Conservation (phyloP, 2,888 invertebrate genomes). For the Aquatica leii region DNA sequence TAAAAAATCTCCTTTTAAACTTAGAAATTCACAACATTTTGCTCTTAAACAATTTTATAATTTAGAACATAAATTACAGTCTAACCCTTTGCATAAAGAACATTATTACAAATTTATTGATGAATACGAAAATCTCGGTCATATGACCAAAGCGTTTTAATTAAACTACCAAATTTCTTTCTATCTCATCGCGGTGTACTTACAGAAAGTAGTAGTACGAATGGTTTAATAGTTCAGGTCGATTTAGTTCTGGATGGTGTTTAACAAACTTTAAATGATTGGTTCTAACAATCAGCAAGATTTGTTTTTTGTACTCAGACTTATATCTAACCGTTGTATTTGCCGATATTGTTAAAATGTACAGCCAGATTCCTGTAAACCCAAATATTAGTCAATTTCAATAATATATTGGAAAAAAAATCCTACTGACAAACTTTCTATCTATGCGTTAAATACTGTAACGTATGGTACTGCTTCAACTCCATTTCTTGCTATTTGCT, state of each 20-base stretch:
- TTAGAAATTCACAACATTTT: no score
- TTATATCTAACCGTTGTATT: conserved; percentile 47
- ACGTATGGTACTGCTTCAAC: conserved; percentile 51
- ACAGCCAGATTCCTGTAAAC: conserved; percentile 47
- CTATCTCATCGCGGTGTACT: conserved; percentile 52
- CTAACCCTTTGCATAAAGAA: no score
- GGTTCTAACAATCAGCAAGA: conserved; percentile 52
- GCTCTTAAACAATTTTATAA: no score
- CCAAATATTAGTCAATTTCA: conserved; percentile 47
- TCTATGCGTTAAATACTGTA: conserved; percentile 40
- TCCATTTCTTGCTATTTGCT: conserved; percentile 44
- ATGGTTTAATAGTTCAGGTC: background rate
- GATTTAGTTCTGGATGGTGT: background rate
- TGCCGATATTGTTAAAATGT: conserved; percentile 56
- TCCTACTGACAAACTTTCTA: background rate
- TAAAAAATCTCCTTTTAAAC: no score
- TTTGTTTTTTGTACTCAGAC: conserved; percentile 47
- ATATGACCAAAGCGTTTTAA: no score
- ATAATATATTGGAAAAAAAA: conserved; percentile 51
- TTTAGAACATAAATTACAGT: no score
- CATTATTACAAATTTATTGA: no score
- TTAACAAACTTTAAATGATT: conserved; percentile 3
- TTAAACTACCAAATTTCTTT: conserved; percentile 4
- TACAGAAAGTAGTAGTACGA: conserved; percentile 31
- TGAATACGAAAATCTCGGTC: no score